Base-by-base conservation (phyloP, 2,113 vertebrate species). In the Hystrix brachyura region DNA sequence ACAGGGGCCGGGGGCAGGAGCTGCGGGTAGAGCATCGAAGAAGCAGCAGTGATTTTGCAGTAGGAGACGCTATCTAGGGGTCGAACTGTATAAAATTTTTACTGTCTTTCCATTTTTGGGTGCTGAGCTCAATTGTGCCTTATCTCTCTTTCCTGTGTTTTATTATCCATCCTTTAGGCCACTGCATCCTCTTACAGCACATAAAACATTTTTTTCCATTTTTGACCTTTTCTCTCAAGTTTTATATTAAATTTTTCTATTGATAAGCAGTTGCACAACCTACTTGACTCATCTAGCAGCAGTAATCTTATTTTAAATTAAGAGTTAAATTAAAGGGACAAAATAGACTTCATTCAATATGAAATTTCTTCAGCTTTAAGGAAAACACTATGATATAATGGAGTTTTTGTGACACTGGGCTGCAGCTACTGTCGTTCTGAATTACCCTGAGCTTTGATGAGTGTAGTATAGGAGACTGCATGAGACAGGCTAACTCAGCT, bases 91-190 rank as follows among this genome's bases (percentile, higher is more conserved):
- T 60, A 69, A 23, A 87, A 69, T 69, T 32, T 53, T 51, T 87
- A 46, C 51, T 53, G 0, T 29, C 6, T 93, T 74, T 79, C n/a
- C 82, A 32, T 64, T 46, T 87, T 72, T 85, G 86, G 23, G 12
- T 80, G 12, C 3, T 27, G 9, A n/a, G 4, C 23, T 74, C 38
- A 55, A 8, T 3, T 7, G 10, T 3, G 0, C 2, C 8, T 34
- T 11, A 53, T 4, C 43, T 27, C 19, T 1, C 43, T 76, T 60
- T 57, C 8, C 55, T 67, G 3, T 60, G 8, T 82, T n/a, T 67
- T 62, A 60, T 55, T 21, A 60, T 7, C 34, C 1, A 3, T 27
- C 8, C n/a, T 19, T 46, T 90, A 15, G 90, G 15, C 0, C 34
- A 76, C 38, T 62, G 15, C 3, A 12, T 82, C 48, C 8, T 71